These are phyloP conservation scores for Palythoa grandiflora DNA, from an alignment of 92 coral and sea anemone species.

Conservation along the genomic window DNA sequence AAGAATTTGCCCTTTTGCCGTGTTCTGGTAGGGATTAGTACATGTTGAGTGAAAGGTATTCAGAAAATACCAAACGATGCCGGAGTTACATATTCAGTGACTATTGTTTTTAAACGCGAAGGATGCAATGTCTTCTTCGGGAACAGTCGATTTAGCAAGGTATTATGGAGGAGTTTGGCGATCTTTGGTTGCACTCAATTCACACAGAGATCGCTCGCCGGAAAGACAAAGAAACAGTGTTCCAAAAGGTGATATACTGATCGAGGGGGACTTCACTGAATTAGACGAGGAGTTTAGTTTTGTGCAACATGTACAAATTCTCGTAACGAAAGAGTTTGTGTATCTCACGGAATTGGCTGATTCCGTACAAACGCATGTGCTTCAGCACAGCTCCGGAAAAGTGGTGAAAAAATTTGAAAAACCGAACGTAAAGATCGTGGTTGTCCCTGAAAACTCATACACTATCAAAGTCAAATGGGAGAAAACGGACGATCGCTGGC, in stretches of 20 bases:
- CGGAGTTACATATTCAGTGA: conserved; percentile 14
- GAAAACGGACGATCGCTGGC: conserved; percentile 62
- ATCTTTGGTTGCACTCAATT: conserved; percentile 24
- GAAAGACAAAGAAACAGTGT: conserved; percentile 8
- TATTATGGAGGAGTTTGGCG: conserved; percentile 38
- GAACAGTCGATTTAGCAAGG: conserved; percentile 18
- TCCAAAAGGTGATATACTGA: conserved; percentile 70
- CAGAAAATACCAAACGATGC: conserved; percentile 23
- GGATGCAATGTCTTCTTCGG: conserved; percentile 9
- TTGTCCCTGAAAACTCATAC: conserved; percentile 79
- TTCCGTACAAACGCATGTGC: conserved; percentile 69
- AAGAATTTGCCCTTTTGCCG: conserved; percentile 42
- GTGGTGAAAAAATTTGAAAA: conserved; percentile 74
- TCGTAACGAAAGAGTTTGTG: conserved; percentile 84
- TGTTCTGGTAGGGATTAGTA: neutral
- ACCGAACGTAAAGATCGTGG: conserved; percentile 72
- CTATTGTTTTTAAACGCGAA: conserved; percentile 10
- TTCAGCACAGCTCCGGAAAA: conserved; percentile 85
- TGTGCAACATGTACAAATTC: conserved; percentile 81
- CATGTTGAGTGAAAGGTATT: conserved; percentile 3
- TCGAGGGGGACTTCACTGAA: conserved; percentile 91
- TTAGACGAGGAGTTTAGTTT: conserved; percentile 78
- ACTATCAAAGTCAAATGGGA: conserved; percentile 92
- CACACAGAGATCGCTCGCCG: conserved; percentile 24
- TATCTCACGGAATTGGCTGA: conserved; percentile 82